Evolutionary conservation across 2,113 vertebrate species (phyloP), one percentile per base, ranked within the genome.

Genomic region (Erinaceus europaeus): DNA sequence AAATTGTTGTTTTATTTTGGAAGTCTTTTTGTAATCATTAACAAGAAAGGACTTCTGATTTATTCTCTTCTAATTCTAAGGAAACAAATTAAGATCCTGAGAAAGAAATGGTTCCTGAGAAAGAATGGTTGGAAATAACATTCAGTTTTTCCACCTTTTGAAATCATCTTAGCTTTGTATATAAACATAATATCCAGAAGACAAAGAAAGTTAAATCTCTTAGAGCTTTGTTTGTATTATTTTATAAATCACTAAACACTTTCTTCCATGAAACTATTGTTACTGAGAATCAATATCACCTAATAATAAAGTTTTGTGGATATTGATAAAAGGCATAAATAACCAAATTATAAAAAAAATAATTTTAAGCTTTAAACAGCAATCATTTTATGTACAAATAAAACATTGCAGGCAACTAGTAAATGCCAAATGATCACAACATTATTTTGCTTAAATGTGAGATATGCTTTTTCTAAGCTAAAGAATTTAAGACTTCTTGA

Each of bases 371-470:
- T 92, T 86, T 36, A 90, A 94, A 95, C 44, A 20, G 89, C 72
- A 87, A 32, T 92, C n/a, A 87, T 91, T 57, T 95, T 92, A 84
- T 95, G 61, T 89, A 86, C 68, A 90, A 94, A 94, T 93, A 94
- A 86, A 82, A 89, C 79, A 65, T 81, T 94, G 65, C 46, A 82
- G 40, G 78, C 52, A 67, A 95, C 84, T 93, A 64, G 87, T 92
- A 67, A 94, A 94, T 96, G 90, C 91, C 69, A 96, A 91, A 87
- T 92, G 78, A 86, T 93, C 83, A 40, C 86, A 91, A 94, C 94
- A 91, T 94, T 61, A 91, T 95, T 96, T 95, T 27, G 85, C 90
- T 94, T 93, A 94, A 90, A 86, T 95, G 67, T 29, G 67, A 90
- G 36, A 61, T 83, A 69, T 93, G 64, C 46, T 84, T 89, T 80